Base-by-base conservation (phyloP, 2,113 vertebrate species). In the Xenotilapia flavipinnis region DNA sequence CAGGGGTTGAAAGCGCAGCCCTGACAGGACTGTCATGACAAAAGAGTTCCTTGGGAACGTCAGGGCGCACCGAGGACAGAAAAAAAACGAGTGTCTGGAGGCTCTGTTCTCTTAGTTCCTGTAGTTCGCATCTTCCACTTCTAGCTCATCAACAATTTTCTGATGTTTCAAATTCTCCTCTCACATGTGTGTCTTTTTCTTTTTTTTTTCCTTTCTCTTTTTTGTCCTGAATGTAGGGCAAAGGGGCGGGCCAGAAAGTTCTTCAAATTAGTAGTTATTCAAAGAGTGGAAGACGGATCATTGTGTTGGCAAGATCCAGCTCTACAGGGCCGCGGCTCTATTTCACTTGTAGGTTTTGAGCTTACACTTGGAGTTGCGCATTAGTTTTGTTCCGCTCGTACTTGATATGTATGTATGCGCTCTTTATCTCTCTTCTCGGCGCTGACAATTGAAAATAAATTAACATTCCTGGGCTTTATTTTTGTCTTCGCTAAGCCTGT, bases 381-480 rank as follows among this genome's bases (percentile, higher is more conserved):
- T 92, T 93, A 87, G 91, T 95, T 95, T 95, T 93, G 94, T 94
- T 85, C 90, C 73, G 15, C 77, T 87, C 94, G 94, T 90, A 95
- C 86, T 97, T 95, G 93, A 93, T 96, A 96, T 97, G 94, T 95
- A 97, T 95, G 92, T 96, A 95, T 94, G 93, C 95, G 31, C 94
- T 94, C 94, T 95, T 95, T 93, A 94, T 94, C 94, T 86, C 90
- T 86, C 93, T 89, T 89, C 87, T 94, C 87, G 45, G 79, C 21
- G 79, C 51, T 85, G 94, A 95, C 95, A 96, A 96, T 96, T 95
- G 95, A 96, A 97, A 96, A 96, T 97, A 95, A 97, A 97, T 96
- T 97, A 97, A 97, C 96, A 97, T 97, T 97, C 96, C 95, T 93
- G 89, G 86, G 94, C 95, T 95, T 97, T 96, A 95, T 96, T 93